Evolutionary conservation across 2,797 vertebrate species (phyloP), one percentile per base, ranked within the genome.

Genomic region (Smutsia temminckii): DNA sequence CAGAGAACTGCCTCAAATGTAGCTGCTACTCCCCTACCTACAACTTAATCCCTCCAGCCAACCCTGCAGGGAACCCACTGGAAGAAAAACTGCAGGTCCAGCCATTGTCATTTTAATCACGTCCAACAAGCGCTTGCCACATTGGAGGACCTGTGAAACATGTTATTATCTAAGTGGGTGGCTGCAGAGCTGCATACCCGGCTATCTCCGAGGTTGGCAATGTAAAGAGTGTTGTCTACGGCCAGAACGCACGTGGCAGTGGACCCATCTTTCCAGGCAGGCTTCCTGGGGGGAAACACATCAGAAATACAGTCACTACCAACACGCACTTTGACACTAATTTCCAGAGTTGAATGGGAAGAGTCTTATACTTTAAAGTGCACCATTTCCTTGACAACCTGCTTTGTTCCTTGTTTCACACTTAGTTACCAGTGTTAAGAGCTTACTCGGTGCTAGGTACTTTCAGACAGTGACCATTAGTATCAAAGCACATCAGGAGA

Each of bases 251-350:
- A 99, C 3, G 99, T 99, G 37, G 99, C 99, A 11, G 99, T 99
- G 92, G 99, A 99, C n/a, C 99, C 99, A 53, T 99, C 99, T 96
- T 99, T 99, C 99, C 99, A 99, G 0, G 99, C 99, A 0, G 99
- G 99, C 94, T 99, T 99, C 98, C 99, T 99, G 97, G 1, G 59
- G 72, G 53, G 63, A 89, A 89, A 97, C 63, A 87, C 88, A 97
- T n/a, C 71, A 92, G 61, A 96, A 66, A 85, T 3, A 14, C 11
- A 3, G 71, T 95, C 57, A 74, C 2, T 61, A 55, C 25, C 59
- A 49, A 40, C n/a, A 10, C 2, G 25, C 23, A 9, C 25, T 51
- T 32, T 12, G 32, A 77, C 89, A 29, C n/a, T 9, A 17, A 20
- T 18, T 37, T 11, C 23, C 75, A 40, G 93, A 63, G 74, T 1